Percentiles rank a stretch among this genome's conserved stretches.
Evolutionary conservation across 2,797 vertebrate genomes (phyloP).

Genomic region (Tenualosa ilisha): DNA sequence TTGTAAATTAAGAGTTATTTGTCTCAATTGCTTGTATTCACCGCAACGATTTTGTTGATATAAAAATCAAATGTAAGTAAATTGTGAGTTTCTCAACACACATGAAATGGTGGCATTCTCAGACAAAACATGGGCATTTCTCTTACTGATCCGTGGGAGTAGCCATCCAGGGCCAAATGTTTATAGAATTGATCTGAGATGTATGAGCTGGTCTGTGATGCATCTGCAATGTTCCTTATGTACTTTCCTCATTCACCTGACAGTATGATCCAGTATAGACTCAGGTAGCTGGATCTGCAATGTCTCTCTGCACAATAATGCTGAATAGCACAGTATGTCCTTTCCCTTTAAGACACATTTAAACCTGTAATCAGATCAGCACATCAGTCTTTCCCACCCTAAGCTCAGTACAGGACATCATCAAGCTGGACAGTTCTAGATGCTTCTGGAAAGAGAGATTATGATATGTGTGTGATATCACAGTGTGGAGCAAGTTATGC

Average conservation of each 20-base stretch:
- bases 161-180: background rate
- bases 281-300: background rate
- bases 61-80: background rate
- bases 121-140: slow-evolving; percentile 5
- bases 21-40: background rate
- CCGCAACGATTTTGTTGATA: background rate
- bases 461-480: background rate
- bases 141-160: background rate
- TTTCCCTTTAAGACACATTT: no score
- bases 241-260: background rate
- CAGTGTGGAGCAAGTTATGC: background rate
- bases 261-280: background rate
- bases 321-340: no score
- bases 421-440: no score
- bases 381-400: no score
- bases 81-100: background rate
- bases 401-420: no score
- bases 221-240: background rate
- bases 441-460: background rate
- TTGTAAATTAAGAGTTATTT: slow-evolving; percentile 59
- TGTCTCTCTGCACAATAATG: background rate
- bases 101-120: slow-evolving; percentile 1
- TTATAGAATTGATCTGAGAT: background rate
- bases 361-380: no score
- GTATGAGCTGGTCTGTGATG: background rate